phyloP scores from a whole-genome alignment of 2,888 invertebrate genomes.

The Luffia ferchaultella region DNA sequence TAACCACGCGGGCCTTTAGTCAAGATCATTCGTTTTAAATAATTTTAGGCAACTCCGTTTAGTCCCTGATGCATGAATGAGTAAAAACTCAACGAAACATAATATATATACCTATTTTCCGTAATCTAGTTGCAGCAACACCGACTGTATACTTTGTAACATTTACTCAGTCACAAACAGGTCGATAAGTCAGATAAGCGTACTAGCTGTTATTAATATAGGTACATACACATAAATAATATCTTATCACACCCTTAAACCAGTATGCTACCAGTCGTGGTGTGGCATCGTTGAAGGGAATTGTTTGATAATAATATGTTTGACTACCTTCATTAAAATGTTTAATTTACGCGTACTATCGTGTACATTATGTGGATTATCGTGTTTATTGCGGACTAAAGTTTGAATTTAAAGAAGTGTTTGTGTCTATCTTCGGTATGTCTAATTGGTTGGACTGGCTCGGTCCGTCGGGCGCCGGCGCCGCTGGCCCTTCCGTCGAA shows the following conservation, averaged over 20 bases:
- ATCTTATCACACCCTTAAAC: constrained; percentile 38
- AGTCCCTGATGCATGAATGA: too few relatives aligned
- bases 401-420: background rate
- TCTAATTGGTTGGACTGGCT: constrained; percentile 30
- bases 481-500: constrained; percentile 24
- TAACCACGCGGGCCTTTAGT: too few relatives aligned
- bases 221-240: constrained; percentile 32
- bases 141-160: constrained; percentile 5
- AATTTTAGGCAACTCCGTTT: too few relatives aligned
- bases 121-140: constrained; percentile 2
- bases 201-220: constrained; percentile 21
- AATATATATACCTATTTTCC: too few relatives aligned
- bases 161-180: constrained; percentile 29
- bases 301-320: background rate
- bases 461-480: constrained; percentile 24
- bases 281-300: background rate
- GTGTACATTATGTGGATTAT: background rate
- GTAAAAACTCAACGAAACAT: too few relatives aligned
- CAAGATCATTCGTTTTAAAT: too few relatives aligned
- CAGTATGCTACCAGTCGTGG: background rate
- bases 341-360: too few relatives aligned
- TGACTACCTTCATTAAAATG: background rate
- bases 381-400: background rate
- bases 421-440: constrained; percentile 11
- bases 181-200: constrained; percentile 54